Percentiles rank a stretch among this genome's conserved stretches.
These are phyloP conservation scores for Drosophila pullipes DNA, from an alignment of 2,888 invertebrate species.

Conservation along the genomic window DNA sequence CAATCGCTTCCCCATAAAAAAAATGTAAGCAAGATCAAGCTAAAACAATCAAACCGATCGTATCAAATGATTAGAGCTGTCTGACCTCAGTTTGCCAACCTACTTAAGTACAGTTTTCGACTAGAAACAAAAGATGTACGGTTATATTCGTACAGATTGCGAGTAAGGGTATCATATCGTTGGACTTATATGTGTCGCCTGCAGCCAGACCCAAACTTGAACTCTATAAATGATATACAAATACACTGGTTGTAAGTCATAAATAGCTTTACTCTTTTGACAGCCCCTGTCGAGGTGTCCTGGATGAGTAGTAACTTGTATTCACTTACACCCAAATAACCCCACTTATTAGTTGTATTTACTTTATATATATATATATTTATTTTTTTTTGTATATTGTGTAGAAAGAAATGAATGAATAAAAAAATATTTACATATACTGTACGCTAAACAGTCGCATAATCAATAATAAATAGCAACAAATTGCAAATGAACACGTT, in stretches of 20 bases:
- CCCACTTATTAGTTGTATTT: slow-evolving; percentile 8
- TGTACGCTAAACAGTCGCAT: slow-evolving; percentile 75
- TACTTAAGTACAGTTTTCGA: not conserved
- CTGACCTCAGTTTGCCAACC: not conserved
- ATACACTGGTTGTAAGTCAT: not conserved
- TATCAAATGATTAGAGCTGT: slow-evolving; percentile 3
- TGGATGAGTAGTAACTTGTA: not conserved
- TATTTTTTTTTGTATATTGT: slow-evolving; percentile 29
- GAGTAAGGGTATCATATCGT: not conserved
- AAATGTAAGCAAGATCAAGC: slow-evolving; percentile 25
- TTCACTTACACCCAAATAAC: not conserved
- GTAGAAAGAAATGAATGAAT: slow-evolving; percentile 60
- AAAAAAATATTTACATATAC: slow-evolving; percentile 76
- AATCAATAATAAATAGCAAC: slow-evolving; percentile 74
- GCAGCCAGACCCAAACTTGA: not conserved
- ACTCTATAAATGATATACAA: not conserved
- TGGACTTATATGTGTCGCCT: not conserved
- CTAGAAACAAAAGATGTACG: not conserved
- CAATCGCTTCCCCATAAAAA: slow-evolving; percentile 8
- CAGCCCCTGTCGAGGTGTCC: not conserved
- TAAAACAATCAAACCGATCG: slow-evolving; percentile 1
- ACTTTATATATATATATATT: not conserved
- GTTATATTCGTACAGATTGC: not conserved
- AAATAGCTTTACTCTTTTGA: not conserved
- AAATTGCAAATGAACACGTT: slow-evolving; percentile 76